Base-by-base conservation (phyloP, 2,113 vertebrate genomes). In the Origma solitaria region DNA sequence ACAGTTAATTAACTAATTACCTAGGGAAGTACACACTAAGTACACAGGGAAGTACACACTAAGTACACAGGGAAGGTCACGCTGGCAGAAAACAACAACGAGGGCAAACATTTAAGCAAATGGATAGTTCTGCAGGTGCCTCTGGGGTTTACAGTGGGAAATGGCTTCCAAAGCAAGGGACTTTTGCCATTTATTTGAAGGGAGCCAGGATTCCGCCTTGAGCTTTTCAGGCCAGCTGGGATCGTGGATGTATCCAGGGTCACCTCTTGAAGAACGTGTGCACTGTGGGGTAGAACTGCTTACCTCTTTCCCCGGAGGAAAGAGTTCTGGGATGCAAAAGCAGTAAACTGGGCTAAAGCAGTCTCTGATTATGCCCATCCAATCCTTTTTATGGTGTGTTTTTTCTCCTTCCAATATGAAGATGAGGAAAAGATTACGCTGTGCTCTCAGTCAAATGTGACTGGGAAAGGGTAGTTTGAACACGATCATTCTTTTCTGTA, bases 271-370 rank as follows among this genome's bases (percentile, higher is more conserved):
- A 81, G 65, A 87, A 25, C 24, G 2, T 5, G 9, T 2, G 2
- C 5, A 0, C 30, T 33, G 2, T 24, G 37, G 42, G 15, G 30
- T 23, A 37, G 47, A 24, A 10, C 1, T 0, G 17, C 58, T 71
- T 22, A 24, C 17, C 49, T 35, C n/a, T n/a, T n/a, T n/a, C 23
- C 35, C 66, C 8, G 21, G 44, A 65, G 80, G 19, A 58, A 73
- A 47, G 27, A 40, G 44, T 23, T 35, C 15, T 7, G 14, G 61
- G 58, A 7, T 18, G 42, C 31, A 77, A 54, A 58, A 31, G 49
- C 27, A 44, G 35, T 40, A 49, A 66, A 16, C 0, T 53, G 35
- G 35, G 50, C 35, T 50, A 8, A 37, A 42, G 20, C 13, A 11
- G 16, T 8, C 31, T 31, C 37, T 20, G 20, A 33, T 31, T 31